Evolutionary conservation across 2,797 vertebrate genomes (phyloP).

Genomic region (Merluccius polli): DNA sequence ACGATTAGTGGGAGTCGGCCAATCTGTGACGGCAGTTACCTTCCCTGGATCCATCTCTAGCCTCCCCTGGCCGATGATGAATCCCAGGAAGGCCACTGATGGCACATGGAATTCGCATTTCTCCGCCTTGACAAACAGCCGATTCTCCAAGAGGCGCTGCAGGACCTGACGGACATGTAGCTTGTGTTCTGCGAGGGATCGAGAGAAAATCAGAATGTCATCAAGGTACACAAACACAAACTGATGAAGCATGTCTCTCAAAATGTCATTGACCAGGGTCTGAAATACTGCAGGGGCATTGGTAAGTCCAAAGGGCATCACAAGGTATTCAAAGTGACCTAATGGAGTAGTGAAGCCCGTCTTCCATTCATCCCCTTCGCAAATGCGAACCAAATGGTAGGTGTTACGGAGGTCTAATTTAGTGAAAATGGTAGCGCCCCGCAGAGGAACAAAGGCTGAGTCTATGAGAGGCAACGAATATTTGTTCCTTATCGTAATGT

Average conservation of each 20-base stretch:
- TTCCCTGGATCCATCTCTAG: neutral
- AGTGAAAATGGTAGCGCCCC: too few species aligned
- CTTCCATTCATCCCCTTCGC: neutral
- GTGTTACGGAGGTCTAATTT: too few species aligned
- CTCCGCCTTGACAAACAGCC: neutral
- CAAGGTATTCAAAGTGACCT: neutral
- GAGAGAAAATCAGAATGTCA: too few species aligned
- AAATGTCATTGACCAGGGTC: too few species aligned
- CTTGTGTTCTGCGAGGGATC: neutral
- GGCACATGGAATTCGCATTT: constrained; percentile 3
- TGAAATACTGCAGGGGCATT: neutral
- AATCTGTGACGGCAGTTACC: constrained; percentile 1
- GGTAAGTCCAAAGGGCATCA: neutral
- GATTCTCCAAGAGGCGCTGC: neutral
- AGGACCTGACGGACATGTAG: neutral
- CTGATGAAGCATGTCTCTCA: too few species aligned
- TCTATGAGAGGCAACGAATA: neutral
- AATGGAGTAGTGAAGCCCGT: neutral
- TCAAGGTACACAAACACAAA: too few species aligned
- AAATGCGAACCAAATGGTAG: too few species aligned
- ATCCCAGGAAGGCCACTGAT: constrained; percentile 1
- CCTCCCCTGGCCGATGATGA: neutral
- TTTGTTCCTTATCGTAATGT: neutral
- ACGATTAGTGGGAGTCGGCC: too few species aligned
- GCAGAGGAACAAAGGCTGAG: too few species aligned